A percentile compares a stretch with the other conserved stretches of the same genome.
These are phyloP conservation scores for Cetonia aurata DNA, from an alignment of 2,888 invertebrate species.

Conservation along the genomic window DNA sequence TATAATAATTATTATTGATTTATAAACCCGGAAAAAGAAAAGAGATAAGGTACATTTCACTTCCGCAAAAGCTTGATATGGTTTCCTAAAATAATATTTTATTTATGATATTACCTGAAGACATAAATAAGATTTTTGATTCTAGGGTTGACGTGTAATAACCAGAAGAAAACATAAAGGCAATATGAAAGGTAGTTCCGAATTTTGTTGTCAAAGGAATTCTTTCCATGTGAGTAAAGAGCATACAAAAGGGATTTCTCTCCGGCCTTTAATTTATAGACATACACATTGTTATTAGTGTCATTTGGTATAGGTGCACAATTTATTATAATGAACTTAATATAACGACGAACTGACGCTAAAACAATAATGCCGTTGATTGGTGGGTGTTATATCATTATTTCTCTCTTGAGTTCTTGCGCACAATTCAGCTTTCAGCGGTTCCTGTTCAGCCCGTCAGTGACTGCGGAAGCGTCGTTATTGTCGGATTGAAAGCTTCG, in stretches of 20 bases:
- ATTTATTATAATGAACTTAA: background rate
- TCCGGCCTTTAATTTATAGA: background rate
- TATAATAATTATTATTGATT: too few species aligned
- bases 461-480: background rate
- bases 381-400: conserved; percentile 8
- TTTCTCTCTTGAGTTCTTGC: conserved; percentile 2
- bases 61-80: too few species aligned
- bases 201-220: too few species aligned
- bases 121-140: conserved; percentile 49
- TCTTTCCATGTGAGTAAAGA: too few species aligned
- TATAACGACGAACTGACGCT: background rate
- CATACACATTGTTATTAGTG: background rate
- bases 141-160: background rate
- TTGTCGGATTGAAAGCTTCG: conserved; percentile 18
- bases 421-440: conserved; percentile 17
- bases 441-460: conserved; percentile 6
- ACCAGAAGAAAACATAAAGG: background rate
- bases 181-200: too few species aligned
- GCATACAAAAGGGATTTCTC: too few species aligned
- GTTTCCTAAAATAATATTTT: conserved; percentile 36
- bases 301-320: background rate
- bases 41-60: too few species aligned
- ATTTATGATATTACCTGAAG: conserved; percentile 48
- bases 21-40: too few species aligned
- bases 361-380: conserved; percentile 13